phyloP scores from a whole-genome alignment of 2,113 vertebrate species.

The Gymnobelideus leadbeateri region DNA sequence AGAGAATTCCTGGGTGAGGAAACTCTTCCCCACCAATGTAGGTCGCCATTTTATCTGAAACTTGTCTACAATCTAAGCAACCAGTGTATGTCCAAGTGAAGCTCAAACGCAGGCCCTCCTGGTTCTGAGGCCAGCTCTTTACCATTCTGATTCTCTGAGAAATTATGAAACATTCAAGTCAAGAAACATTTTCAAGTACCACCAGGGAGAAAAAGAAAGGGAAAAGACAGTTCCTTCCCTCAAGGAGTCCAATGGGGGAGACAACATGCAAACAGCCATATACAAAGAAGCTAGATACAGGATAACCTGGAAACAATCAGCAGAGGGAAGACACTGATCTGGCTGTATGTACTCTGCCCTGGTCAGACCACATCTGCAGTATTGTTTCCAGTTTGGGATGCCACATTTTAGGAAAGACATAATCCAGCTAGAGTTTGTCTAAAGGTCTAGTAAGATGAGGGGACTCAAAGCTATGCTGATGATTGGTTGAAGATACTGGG shows the following conservation, averaged over 20 bases:
- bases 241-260: not conserved
- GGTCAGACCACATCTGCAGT: not conserved
- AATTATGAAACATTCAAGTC: not conserved
- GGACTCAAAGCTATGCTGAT: not conserved
- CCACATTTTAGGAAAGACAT: not conserved
- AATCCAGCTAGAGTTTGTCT: not conserved
- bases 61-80: not conserved
- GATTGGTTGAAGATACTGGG: not conserved
- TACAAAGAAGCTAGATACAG: not conserved
- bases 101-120: not conserved
- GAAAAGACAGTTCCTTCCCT: not conserved
- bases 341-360: not conserved
- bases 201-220: not conserved
- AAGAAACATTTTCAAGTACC: not conserved
- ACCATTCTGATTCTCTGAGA: not conserved
- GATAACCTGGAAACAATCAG: not conserved
- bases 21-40: not conserved
- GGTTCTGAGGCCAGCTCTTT: not conserved
- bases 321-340: too few relatives aligned
- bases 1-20: not conserved
- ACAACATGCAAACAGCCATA: not conserved
- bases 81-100: not conserved
- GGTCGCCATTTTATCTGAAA: not conserved
- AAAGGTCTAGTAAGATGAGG: not conserved
- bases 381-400: not conserved